Evolutionary conservation across 2,797 vertebrate species (phyloP), one percentile per base, ranked within the genome.

Genomic region (Arctocebus calabarensis): DNA sequence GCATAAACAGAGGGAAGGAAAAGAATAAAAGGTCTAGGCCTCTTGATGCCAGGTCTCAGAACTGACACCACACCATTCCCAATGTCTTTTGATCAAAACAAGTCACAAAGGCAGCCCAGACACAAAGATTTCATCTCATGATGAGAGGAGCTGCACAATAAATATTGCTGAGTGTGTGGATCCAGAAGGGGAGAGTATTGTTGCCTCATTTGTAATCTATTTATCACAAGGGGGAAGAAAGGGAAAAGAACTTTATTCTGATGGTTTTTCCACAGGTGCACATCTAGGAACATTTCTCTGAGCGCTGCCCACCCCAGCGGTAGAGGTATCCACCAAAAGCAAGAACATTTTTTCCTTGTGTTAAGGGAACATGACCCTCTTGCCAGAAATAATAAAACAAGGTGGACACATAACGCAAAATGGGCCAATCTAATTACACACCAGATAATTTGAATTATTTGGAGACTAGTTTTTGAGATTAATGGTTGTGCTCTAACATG

Each of bases 391-490:
- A 81, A 81, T 7, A 57, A 34, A 90, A 70, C 9, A 70, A 6
- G 16, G 34, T 45, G 45, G 22, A 43, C 57, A 88, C 37, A 93
- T 23, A 83, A 74, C 29, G 14, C 59, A 82, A 83, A 12, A 64
- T 37, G 68, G 23, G 34, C 8, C 68, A 85, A 78, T 59, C 61
- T 64, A 55, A 82, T 74, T n/a, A 82, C 40, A n/a, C 27, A 82
- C 34, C 87, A 43, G 88, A 12, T 79, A 82, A 88, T 34, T 57
- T 88, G 34, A 88, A 74, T n/a, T 88, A n/a, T 81, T 87, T 87
- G 62, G 40, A 20, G 25, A 87, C 19, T n/a, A 37, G 22, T 61
- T 62, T 13, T 81, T 25, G 22, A 93, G 55, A 87, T 71, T 87
- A 64, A 87, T 1, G 23, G 16, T 14, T 55, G 22, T 87, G 16